Percentiles rank a stretch among this genome's conserved stretches.
Evolutionary conservation across 2,113 vertebrate species (phyloP).

Genomic region (Petromus typicus): DNA sequence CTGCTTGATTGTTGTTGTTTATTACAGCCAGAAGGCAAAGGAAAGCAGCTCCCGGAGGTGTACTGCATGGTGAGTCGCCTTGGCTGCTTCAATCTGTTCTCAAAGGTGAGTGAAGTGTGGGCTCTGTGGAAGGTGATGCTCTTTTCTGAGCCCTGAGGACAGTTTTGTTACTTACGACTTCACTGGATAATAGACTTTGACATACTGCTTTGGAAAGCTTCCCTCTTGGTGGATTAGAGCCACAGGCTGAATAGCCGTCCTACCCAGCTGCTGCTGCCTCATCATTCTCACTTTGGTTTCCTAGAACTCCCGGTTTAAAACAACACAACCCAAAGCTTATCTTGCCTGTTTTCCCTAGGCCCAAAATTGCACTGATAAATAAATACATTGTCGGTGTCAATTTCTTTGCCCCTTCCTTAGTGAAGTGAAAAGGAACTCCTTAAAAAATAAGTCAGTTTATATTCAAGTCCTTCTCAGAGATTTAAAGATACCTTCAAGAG

Average conservation of each 20-base stretch:
- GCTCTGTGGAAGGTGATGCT: not conserved
- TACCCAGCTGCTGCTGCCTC: not conserved
- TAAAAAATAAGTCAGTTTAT: not conserved
- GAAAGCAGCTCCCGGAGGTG: constrained; percentile 97
- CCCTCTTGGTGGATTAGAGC: not conserved
- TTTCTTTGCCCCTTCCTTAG: not conserved
- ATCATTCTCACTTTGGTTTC: not conserved
- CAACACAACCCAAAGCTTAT: not conserved
- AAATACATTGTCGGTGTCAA: not conserved
- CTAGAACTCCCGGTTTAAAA: not conserved
- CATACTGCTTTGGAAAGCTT: not conserved
- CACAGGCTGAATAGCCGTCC: not conserved
- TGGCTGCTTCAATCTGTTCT: constrained; percentile 99
- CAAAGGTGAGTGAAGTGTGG: constrained; percentile 91
- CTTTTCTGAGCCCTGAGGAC: not conserved
- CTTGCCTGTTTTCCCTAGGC: not conserved
- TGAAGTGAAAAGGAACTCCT: not conserved
- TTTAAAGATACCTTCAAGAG: not conserved
- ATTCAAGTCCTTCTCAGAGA: not conserved
- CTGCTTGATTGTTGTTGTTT: constrained; percentile 25
- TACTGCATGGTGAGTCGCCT: constrained; percentile 98
- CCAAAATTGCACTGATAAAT: not conserved
- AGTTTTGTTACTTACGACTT: not conserved
- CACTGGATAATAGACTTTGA: not conserved
- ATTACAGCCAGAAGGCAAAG: constrained; percentile 93